Base-by-base conservation (phyloP, 53 echinoderm and acorn worm genomes). In the Paracentrotus lividus region DNA sequence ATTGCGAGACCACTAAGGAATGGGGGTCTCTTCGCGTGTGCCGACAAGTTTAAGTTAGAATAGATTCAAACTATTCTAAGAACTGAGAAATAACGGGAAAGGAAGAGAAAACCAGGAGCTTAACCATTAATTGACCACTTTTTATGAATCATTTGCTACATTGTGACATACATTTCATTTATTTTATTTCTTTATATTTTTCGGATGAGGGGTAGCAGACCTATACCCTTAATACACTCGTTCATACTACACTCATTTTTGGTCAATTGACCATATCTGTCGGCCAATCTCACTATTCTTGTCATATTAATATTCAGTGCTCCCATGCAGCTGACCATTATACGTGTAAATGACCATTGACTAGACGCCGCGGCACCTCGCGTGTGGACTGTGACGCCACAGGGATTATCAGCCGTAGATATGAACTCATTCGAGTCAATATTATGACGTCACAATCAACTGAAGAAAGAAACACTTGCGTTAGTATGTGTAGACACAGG, bases 371-470 rank as follows among this genome's bases (percentile, higher is more conserved):
- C 5, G 81, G 27, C 47, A 81, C 81, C 21, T 49, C 45, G 10
- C 47, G 26, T 45, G 45, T 81, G 9, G 24, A 44, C n/a, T 81
- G 44, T 47, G 81, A 47, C 81, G 81, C 49, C 47, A 47, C 27
- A 45, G 10, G n/a, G 44, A 81, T 81, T 81, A 81, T 81, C 81
- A 26, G 26, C 13, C 27, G 7, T 81, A 81, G 81, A 81, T 81
- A 81, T 81, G 81, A 81, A 81, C 81, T n/a, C 47, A 81, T 45
- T 81, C n/a, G 0, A 8, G 44, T 47, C 72, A 32, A 72, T 81
- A 81, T 81, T 9, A 47, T 47, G 81, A 81, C 81, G 81, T 81
- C 81, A 81, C 47, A 47, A 47, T 81, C 20, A 18, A 38, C 40
- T 40, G 40, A 72, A 72, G 33, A 13, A 42, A 13, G 29, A 42